Percentiles rank a stretch among this genome's conserved stretches.
Evolutionary conservation across 2,888 invertebrate species (phyloP).

Genomic region (Geophilus truncorum): DNA sequence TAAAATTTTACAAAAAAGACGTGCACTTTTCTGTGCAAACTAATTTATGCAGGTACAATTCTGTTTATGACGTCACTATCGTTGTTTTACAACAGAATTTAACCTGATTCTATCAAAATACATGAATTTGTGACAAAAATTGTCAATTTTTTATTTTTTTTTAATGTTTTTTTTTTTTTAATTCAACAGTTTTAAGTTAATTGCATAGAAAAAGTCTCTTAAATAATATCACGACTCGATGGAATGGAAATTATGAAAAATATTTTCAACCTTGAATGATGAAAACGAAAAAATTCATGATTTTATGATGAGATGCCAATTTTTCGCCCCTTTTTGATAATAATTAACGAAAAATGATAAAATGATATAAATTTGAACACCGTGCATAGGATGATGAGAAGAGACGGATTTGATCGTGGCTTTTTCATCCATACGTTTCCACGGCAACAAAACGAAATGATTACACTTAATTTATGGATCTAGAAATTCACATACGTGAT

Average conservation of each 20-base stretch:
- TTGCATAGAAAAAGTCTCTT: conserved; percentile 17
- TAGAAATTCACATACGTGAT: conserved; percentile 79
- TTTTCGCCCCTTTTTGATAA: background rate
- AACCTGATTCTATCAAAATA: background rate
- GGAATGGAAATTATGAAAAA: background rate
- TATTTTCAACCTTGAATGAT: conserved; percentile 9
- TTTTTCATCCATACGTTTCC: background rate
- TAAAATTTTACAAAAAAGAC: background rate
- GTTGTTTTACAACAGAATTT: background rate
- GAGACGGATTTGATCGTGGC: background rate
- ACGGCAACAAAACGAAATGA: background rate
- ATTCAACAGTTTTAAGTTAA: background rate
- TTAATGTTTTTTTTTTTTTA: background rate
- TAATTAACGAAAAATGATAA: background rate
- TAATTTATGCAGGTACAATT: background rate
- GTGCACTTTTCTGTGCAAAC: background rate
- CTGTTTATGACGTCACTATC: background rate
- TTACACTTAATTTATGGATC: background rate
- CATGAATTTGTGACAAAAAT: background rate
- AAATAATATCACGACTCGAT: background rate
- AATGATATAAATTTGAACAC: background rate
- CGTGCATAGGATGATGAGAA: conserved; percentile 4
- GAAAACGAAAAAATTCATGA: background rate
- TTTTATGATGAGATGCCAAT: background rate
- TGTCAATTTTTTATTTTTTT: background rate